Evolutionary conservation across 1,140 invertebrate species (phyloP).

Genomic region (Drosophila ambigua): DNA sequence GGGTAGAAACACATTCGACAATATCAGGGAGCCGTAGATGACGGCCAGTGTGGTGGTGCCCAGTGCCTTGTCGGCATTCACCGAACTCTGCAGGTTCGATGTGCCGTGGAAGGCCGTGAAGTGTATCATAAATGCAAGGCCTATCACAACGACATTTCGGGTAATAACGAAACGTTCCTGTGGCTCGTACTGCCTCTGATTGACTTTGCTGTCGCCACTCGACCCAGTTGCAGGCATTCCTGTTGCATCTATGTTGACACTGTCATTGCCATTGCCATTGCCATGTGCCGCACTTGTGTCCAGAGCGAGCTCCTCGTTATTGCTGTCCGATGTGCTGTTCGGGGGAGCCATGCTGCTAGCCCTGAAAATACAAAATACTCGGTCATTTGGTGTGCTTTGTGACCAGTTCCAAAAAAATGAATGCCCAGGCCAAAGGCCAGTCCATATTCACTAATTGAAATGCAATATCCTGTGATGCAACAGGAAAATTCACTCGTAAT

Average conservation of each 20-base stretch:
- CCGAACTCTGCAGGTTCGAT: conserved; percentile 94
- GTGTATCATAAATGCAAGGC: conserved; percentile 95
- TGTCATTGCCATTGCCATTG: conserved; percentile 16
- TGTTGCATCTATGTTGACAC: conserved; percentile 4
- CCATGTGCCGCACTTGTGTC: conserved; percentile 35
- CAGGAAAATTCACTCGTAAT: too few species aligned
- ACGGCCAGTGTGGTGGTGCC: conserved; percentile 93
- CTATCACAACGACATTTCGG: conserved; percentile 94
- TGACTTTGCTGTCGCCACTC: conserved; percentile 45
- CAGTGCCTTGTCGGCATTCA: conserved; percentile 92
- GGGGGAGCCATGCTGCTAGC: conserved; percentile 22
- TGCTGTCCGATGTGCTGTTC: conserved; percentile 33
- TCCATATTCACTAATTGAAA: too few species aligned
- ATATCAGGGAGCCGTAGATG: conserved; percentile 94
- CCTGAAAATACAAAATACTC: too few species aligned
- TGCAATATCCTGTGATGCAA: too few species aligned
- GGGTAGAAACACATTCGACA: conserved; percentile 96
- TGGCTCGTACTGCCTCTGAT: conserved; percentile 66
- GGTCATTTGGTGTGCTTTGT: too few species aligned
- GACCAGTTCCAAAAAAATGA: too few species aligned
- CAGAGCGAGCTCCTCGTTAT: conserved; percentile 50
- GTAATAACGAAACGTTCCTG: conserved; percentile 87
- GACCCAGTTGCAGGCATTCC: conserved; percentile 3
- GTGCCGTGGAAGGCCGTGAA: conserved; percentile 96
- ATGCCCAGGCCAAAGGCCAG: too few species aligned